phyloP scores from a whole-genome alignment of 2,797 vertebrate species.

The Xenops minutus region DNA sequence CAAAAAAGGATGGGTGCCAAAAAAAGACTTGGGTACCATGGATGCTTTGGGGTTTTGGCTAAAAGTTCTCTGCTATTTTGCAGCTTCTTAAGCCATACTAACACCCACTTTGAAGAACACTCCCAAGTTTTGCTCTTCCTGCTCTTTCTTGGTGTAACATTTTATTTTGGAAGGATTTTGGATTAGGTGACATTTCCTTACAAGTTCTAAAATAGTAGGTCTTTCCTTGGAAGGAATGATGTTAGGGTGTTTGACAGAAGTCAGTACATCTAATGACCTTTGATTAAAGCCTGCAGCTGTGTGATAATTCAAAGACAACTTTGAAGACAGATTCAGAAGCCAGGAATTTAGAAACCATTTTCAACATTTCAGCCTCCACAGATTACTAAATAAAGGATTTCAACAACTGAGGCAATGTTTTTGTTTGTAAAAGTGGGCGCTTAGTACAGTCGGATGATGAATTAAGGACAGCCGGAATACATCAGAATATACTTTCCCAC shows the following conservation, averaged over 20 bases:
- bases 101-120: not conserved
- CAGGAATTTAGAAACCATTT: conserved; percentile 57
- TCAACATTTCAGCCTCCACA: conserved; percentile 61
- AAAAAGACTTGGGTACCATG: not conserved
- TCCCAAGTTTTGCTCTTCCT: not conserved
- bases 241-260: conserved; percentile 23
- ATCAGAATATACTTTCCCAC: conserved; percentile 69
- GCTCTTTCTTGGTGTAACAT: not conserved
- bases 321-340: conserved; percentile 56
- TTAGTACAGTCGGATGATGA: conserved; percentile 65
- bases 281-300: conserved; percentile 67
- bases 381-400: conserved; percentile 62
- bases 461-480: conserved; percentile 71
- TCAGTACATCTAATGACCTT: conserved; percentile 49
- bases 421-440: conserved; percentile 62
- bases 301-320: conserved; percentile 63
- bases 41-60: not conserved
- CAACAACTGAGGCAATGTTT: conserved; percentile 60
- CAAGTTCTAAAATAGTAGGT: conserved; percentile 40
- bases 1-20: not conserved
- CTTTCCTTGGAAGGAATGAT: conserved; percentile 58
- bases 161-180: conserved; percentile 45
- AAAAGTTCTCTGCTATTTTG: not conserved
- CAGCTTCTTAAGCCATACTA: not conserved
- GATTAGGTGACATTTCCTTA: conserved; percentile 39